Percentiles rank a stretch among this genome's conserved stretches.
phyloP scores from a whole-genome alignment of 2,888 invertebrate species.

The Amblyjoppa fuscipennis region DNA sequence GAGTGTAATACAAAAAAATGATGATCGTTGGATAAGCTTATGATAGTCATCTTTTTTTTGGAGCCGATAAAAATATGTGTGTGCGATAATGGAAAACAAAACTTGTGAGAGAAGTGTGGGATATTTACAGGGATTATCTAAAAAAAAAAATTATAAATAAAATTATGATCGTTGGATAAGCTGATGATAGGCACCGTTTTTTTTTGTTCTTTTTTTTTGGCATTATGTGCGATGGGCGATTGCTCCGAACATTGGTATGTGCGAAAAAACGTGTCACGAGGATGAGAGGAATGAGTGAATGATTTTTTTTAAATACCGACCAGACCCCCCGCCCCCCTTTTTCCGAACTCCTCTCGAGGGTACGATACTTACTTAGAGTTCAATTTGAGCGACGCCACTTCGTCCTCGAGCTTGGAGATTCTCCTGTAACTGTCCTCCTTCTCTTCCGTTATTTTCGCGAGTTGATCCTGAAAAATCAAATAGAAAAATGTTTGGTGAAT shows the following conservation, averaged over 20 bases:
- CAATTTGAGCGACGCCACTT: constrained; percentile 78
- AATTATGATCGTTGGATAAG: neutral
- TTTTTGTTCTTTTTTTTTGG: neutral
- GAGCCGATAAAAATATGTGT: constrained; percentile 23
- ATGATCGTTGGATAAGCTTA: neutral
- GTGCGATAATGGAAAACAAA: constrained; percentile 34
- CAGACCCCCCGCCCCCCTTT: neutral
- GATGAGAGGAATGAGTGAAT: constrained; percentile 19
- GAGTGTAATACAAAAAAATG: too few relatives aligned
- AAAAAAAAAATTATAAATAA: neutral
- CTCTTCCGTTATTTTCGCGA: constrained; percentile 77
- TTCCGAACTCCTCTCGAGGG: neutral
- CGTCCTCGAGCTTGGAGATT: constrained; percentile 79
- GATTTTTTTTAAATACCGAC: neutral
- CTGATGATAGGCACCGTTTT: constrained; percentile 22
- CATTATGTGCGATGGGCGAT: constrained; percentile 25
- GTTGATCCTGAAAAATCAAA: constrained; percentile 74
- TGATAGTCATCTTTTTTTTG: constrained; percentile 13
- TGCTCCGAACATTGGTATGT: constrained; percentile 12
- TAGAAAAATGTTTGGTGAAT: too few relatives aligned
- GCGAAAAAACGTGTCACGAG: neutral
- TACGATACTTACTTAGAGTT: constrained; percentile 80
- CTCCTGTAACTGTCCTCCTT: constrained; percentile 79
- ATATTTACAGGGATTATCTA: constrained; percentile 15
- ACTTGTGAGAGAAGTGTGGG: constrained; percentile 7